These are phyloP conservation scores for Beaufortia kweichowensis DNA, from an alignment of 2,113 vertebrate species.

Conservation along the genomic window DNA sequence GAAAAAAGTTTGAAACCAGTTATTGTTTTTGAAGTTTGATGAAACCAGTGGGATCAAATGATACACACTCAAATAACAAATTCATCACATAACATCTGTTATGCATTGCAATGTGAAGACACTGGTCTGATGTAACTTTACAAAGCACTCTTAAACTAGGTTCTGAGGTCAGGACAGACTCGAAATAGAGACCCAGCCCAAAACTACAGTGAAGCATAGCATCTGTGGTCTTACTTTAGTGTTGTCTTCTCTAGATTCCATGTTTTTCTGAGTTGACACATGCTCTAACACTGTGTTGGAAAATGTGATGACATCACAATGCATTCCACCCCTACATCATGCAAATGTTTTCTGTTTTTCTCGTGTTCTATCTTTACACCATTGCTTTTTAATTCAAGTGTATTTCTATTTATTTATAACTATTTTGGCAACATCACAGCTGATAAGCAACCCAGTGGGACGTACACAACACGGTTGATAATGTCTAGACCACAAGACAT, in stretches of 20 bases:
- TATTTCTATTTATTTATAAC: neutral
- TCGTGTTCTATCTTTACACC: neutral
- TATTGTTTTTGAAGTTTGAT: no score
- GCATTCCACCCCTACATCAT: neutral
- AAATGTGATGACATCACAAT: constrained; percentile 32
- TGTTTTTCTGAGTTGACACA: neutral
- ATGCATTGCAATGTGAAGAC: neutral
- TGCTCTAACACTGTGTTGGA: neutral
- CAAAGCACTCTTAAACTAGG: constrained; percentile 7
- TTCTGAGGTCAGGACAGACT: constrained; percentile 23
- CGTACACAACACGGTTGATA: no score
- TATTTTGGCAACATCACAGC: neutral
- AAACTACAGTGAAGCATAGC: constrained; percentile 39
- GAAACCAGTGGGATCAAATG: no score
- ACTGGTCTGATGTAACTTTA: constrained; percentile 14
- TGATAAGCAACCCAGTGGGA: neutral
- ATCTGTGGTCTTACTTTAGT: constrained; percentile 40
- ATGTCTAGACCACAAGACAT: neutral
- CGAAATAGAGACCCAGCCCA: constrained; percentile 47
- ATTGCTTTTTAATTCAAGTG: neutral
- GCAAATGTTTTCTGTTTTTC: neutral
- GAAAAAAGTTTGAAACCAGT: no score
- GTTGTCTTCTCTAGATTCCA: constrained; percentile 28
- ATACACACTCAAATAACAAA: no score
- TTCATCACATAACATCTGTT: neutral